Evolutionary conservation across 2,797 vertebrate species (phyloP), one percentile per base, ranked within the genome.

Genomic region (Paedocypris micromegethes): DNA sequence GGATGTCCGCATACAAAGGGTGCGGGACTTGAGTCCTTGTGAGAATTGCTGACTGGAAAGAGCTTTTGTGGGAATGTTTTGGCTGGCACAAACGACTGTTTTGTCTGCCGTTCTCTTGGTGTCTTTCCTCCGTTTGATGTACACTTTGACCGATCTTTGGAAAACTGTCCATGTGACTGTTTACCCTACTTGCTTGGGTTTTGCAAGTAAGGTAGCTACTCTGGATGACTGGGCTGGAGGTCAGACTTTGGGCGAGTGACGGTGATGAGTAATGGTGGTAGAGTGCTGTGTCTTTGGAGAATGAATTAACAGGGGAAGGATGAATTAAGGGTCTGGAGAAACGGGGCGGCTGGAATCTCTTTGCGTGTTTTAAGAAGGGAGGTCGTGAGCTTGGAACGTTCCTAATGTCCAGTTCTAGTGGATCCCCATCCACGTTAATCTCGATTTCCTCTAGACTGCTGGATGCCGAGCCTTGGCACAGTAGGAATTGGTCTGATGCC

Each of bases 401-500:
- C 44, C 4, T 43, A 6, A 49, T 9, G 9, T 64, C 44, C 3
- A 8, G 40, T 38, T 90, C 90, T 67, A 86, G 72, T 4, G 88
- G 84, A 71, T 90, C 92, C 54, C 88, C 92, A 49, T 92, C 90
- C 1, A 90, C 92, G 60, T 89, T 93, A 2, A 89, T 74, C 74
- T 93, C 93, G 1, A 93, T 67, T 78, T 94, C 94, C 70, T 86
- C 79, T 50, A 92, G 88, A 64, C 86, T 87, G 72, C 90, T 92
- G 64, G 80, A 82, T 64, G 76, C 81, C 0, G 86, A 86, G 76
- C 85, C 79, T 9, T 87, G 72, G 57, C 80, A 83, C 42, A 88
- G 38, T 4, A 81, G 77, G 50, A 83, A 85, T 47, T 76, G 75
- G 4, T 60, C 66, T 37, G 79, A 80, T 4, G 68, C 56, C 9